A percentile compares a stretch with the other conserved stretches of the same genome.
These are phyloP conservation scores for Tenualosa thibaudeaui DNA, from an alignment of 2,797 vertebrate genomes.

Conservation along the genomic window DNA sequence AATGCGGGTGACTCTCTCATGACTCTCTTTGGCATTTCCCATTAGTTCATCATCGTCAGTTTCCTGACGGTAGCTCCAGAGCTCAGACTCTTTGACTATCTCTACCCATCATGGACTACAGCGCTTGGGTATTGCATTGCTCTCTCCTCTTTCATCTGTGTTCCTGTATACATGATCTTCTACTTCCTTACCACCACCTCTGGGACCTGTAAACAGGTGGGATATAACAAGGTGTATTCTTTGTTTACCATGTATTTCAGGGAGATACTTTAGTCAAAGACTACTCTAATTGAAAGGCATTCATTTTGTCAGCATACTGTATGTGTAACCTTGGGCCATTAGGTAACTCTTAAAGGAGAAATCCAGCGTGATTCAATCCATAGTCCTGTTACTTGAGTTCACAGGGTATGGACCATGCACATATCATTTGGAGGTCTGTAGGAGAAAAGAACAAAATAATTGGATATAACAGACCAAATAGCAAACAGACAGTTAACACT, in stretches of 20 bases:
- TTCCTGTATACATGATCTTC: not conserved
- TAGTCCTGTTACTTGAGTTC: too few species aligned
- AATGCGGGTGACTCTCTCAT: not conserved
- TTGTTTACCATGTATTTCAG: not conserved
- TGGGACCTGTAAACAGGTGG: conserved; percentile 12
- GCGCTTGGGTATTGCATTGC: not conserved
- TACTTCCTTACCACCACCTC: not conserved
- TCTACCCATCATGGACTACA: conserved; percentile 7
- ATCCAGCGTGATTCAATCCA: too few species aligned
- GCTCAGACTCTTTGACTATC: conserved; percentile 4
- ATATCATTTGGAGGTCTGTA: too few species aligned
- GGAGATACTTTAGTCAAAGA: not conserved
- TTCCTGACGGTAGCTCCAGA: not conserved
- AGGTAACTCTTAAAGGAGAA: too few species aligned
- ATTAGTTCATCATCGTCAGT: conserved; percentile 21
- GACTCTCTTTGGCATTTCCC: not conserved
- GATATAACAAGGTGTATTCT: not conserved
- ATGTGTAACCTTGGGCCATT: too few species aligned
- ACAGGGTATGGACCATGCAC: too few species aligned
- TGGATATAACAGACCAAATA: too few species aligned
- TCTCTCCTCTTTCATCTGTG: not conserved
- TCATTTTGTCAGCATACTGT: not conserved
- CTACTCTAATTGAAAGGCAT: not conserved
- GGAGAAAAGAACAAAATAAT: too few species aligned
- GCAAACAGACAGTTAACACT: too few species aligned